A percentile compares a stretch with the other conserved stretches of the same genome.
Conservation (phyloP, 64 coral and sea anemone genomes). For the Porites lutea region DNA sequence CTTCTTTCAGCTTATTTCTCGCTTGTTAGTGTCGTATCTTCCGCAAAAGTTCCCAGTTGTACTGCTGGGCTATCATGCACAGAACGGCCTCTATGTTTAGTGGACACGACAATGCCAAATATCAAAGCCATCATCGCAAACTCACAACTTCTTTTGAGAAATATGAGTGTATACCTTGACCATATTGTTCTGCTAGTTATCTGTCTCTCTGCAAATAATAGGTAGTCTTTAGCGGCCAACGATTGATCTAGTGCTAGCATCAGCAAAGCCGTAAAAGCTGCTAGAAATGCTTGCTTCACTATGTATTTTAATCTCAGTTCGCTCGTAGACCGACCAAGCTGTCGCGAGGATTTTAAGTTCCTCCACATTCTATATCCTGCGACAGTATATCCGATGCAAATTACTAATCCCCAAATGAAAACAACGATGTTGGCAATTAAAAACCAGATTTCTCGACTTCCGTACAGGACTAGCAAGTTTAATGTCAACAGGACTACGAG, state of each 20-base stretch:
- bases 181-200: not conserved
- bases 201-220: not conserved
- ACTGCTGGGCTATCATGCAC: not conserved
- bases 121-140: not conserved
- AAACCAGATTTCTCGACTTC: not conserved
- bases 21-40: not conserved
- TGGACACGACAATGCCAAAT: not conserved
- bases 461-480: not conserved
- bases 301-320: not conserved
- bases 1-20: not conserved
- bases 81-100: not conserved
- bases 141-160: not conserved
- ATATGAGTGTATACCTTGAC: not conserved
- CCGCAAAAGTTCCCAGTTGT: not conserved
- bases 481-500: not conserved
- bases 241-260: not conserved
- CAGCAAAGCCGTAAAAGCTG: not conserved
- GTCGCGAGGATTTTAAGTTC: conserved; percentile 20
- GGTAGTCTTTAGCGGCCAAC: not conserved
- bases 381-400: not conserved
- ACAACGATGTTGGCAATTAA: not conserved
- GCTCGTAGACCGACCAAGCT: not conserved
- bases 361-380: conserved; percentile 19
- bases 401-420: conserved; percentile 1
- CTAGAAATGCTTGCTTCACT: not conserved